Conservation (phyloP, 2,797 vertebrate genomes). For the Pangasius krempfi region DNA sequence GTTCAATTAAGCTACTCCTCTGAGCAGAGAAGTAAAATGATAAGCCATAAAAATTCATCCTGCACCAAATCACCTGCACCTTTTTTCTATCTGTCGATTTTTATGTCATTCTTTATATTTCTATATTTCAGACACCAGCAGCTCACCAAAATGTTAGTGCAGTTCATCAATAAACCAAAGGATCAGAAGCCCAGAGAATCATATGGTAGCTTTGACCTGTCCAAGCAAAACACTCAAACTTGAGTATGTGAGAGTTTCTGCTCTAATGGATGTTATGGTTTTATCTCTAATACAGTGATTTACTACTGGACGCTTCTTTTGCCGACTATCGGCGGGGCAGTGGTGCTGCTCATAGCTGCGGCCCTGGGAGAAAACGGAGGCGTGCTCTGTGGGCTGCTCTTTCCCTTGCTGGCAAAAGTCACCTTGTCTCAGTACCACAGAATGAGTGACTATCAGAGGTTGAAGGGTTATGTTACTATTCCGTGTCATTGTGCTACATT, state of each 20-base stretch:
- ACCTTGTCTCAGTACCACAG: conserved; percentile 81
- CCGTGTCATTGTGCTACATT: neutral
- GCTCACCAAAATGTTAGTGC: conserved; percentile 74
- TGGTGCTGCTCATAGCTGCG: conserved; percentile 73
- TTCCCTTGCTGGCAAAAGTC: conserved; percentile 77
- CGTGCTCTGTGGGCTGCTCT: conserved; percentile 71
- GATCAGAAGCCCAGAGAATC: conserved; percentile 75
- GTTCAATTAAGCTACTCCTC: neutral
- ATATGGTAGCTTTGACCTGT: conserved; percentile 63
- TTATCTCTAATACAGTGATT: conserved; percentile 65
- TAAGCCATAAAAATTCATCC: neutral
- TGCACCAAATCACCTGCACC: neutral
- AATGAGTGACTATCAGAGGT: conserved; percentile 80
- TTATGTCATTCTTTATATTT: conserved; percentile 17
- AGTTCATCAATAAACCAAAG: conserved; percentile 69
- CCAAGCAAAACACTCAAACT: neutral
- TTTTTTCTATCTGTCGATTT: neutral
- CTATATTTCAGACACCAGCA: conserved; percentile 74
- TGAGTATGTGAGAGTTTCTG: neutral
- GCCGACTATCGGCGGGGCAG: conserved; percentile 72
- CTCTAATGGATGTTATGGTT: conserved; percentile 1
- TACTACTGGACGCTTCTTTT: conserved; percentile 79
- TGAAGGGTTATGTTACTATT: conserved; percentile 31
- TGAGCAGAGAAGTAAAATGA: conserved; percentile 6
- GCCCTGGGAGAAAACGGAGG: conserved; percentile 75